Evolutionary conservation across 2,797 vertebrate species (phyloP), one percentile per base, ranked within the genome.

Genomic region (Limosa lapponica): DNA sequence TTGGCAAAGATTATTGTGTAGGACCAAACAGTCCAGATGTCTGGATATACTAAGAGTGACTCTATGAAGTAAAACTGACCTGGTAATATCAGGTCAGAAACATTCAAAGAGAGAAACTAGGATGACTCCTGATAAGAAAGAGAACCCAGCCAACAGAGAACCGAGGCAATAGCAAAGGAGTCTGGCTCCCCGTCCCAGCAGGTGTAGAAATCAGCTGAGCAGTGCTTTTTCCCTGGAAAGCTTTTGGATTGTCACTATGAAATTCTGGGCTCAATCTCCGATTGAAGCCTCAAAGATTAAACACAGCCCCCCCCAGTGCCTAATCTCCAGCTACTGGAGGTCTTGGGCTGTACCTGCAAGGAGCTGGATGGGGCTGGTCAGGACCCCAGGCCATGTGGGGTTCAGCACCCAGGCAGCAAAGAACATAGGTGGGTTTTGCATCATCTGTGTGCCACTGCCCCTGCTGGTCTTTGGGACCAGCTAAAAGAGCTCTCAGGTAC

Each of bases 101-200:
- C 91, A 95, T 96, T 95, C 95, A 86, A 80, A 95, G 90, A 95
- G 82, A 95, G 90, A 85, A 93, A 82, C 73, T 71, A 73, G 77
- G 86, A 74, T 82, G 61, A 82, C 41, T 92, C 83, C 83, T 90
- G 51, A 32, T 54, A 65, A 92, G 83, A 95, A 93, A 89, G 88
- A 94, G 90, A 96, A 61, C 78, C 44, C 86, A 96, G 91, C 27
- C 64, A 79, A 77, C 66, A 95, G 36, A 85, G 91, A 85, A 71
- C 59, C 0, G 1, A 91, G 89, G 70, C 89, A 89, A 78, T 13
- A 87, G 48, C 51, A 67, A 81, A 89, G 71, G 73, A 93, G 32
- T 46, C 70, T 93, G 91, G 41, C 74, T 95, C 57, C 48, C 78
- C 67, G 39, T 43, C 27, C 67, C 83, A 87, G 78, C 52, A 88